These are phyloP conservation scores for Saguinus midas DNA, from an alignment of 2,113 vertebrate species.

Conservation along the genomic window DNA sequence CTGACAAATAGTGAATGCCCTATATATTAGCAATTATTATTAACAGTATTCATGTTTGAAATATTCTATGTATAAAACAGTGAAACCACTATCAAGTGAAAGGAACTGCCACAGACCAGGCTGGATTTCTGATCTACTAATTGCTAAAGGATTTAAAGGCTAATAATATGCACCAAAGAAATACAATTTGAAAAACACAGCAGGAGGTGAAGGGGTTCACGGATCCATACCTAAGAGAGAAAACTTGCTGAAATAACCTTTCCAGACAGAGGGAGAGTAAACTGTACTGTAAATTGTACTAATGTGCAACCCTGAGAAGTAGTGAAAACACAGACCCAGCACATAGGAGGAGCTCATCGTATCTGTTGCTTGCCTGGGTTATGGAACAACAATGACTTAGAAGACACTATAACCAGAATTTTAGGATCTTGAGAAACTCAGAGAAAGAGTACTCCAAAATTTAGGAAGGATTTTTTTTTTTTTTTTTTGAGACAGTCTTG, in stretches of 20 bases:
- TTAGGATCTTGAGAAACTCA: neutral
- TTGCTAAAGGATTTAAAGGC: neutral
- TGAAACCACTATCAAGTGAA: slow-evolving; percentile 4
- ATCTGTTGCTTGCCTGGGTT: neutral
- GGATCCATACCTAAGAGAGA: neutral
- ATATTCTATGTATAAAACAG: neutral
- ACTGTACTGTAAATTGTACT: neutral
- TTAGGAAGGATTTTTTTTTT: neutral
- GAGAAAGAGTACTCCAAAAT: neutral
- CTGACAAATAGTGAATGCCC: neutral
- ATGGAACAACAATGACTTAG: neutral
- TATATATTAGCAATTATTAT: neutral
- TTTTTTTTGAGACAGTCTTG: no score
- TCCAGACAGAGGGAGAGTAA: slow-evolving; percentile 20
- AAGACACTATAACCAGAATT: neutral
- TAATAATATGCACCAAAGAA: neutral
- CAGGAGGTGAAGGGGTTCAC: no score
- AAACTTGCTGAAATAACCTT: slow-evolving; percentile 36
- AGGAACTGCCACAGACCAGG: neutral
- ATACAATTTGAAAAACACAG: neutral
- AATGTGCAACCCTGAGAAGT: neutral
- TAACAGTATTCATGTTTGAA: slow-evolving; percentile 36
- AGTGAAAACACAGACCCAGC: neutral
- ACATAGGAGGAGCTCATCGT: neutral
- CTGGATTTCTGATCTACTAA: neutral